Base-by-base conservation (phyloP, 2,888 invertebrate genomes). In the Nomada goodeniana region DNA sequence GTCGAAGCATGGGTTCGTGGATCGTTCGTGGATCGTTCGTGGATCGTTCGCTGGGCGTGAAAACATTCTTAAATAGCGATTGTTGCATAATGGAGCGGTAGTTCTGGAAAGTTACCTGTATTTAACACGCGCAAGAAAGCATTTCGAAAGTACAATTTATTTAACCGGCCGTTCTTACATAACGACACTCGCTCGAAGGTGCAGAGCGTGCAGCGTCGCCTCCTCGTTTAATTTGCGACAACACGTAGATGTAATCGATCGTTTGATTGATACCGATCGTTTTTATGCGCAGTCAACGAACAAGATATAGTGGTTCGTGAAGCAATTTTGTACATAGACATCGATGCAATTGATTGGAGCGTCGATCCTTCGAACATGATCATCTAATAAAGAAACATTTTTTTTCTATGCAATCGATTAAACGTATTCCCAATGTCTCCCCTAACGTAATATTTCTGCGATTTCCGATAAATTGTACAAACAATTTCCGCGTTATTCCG, bases 141-240 rank as follows among this genome's bases (percentile, higher is more conserved):
- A 65, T 80, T 81, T 81, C 74, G 81, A 80, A 81, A 81, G 81
- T 70, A 53, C 60, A 67, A 36, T 80, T 80, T 79, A 79, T 79
- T 80, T 70, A 74, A 61, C 61, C 36, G 20, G 47, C 2, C 47
- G 74, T 72, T 57, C 23, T 80, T 81, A 26, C 59, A 59, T 23
- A 81, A 81, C 20, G 53, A 59, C 73, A 53, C 26, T 23, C 15
- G 52, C 50, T 53, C 11, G 7, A 55, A 61, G 26, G 47, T 59
- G 18, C 42, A n/a, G 23, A 47, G 15, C 60, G 69, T 60, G 36
- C n/a, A 59, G 23, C 50, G 18, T 9, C 36, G 26, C 15, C 44
- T 44, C 10, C 10, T 29, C 36, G 36, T 52, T 20, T 72, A 65
- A 72, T 63, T 63, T 26, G 20, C 26, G 44, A 23, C 15, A 20